Percentiles rank a stretch among this genome's conserved stretches.
These are phyloP conservation scores for Trachelipus rathkii DNA, from an alignment of 1,140 invertebrate species.

Conservation along the genomic window DNA sequence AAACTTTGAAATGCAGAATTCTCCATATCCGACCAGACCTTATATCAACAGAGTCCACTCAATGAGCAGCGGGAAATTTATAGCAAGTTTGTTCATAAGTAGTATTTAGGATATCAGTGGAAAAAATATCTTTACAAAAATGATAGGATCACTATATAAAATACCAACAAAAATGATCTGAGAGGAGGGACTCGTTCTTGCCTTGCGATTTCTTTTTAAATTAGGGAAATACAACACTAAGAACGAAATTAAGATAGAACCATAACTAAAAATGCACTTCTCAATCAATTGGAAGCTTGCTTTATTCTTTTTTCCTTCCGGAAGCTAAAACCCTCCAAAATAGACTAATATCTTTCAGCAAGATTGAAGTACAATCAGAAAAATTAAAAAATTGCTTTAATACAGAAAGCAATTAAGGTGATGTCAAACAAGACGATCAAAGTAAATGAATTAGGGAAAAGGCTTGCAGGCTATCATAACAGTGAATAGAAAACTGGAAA, in stretches of 20 bases:
- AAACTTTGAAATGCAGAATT: slow-evolving; percentile 52
- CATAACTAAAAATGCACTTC: slow-evolving; percentile 49
- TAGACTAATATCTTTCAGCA: background rate
- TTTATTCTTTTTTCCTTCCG: slow-evolving; percentile 29
- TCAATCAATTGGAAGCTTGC: slow-evolving; percentile 49
- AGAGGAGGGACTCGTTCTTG: slow-evolving; percentile 30
- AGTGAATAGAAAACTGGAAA: background rate
- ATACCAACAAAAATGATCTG: slow-evolving; percentile 19
- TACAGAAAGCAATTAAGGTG: background rate
- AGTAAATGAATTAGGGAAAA: background rate
- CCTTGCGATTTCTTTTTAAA: slow-evolving; percentile 41
- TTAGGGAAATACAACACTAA: slow-evolving; percentile 50
- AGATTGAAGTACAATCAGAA: background rate
- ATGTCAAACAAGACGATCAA: background rate
- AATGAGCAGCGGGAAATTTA: slow-evolving; percentile 29
- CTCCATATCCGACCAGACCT: slow-evolving; percentile 42
- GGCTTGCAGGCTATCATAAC: background rate
- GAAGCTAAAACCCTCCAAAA: background rate
- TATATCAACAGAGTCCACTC: slow-evolving; percentile 32
- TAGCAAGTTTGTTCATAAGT: slow-evolving; percentile 16
- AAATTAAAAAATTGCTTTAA: background rate
- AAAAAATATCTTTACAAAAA: background rate
- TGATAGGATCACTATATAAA: background rate
- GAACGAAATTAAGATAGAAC: slow-evolving; percentile 50
- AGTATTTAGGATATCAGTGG: slow-evolving; percentile 38